Percentiles rank a stretch among this genome's conserved stretches.
phyloP scores from a whole-genome alignment of 2,113 vertebrate genomes.

The Camelus bactrianus region DNA sequence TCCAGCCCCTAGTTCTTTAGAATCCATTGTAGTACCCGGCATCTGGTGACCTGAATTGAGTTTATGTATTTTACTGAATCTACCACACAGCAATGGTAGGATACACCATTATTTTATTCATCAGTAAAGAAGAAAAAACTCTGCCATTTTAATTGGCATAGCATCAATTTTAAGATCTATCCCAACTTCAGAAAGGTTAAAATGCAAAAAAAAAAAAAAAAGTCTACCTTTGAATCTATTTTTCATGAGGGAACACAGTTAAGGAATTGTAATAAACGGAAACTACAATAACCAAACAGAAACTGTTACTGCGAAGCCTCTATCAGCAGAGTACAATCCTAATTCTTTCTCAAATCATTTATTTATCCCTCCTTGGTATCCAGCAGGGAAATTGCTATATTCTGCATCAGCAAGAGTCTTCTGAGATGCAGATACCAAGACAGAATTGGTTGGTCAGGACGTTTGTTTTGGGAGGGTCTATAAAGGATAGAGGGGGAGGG shows the following conservation, averaged over 20 bases:
- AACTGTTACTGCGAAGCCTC: not conserved
- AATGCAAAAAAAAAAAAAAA: not conserved
- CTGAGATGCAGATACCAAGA: slow-evolving; percentile 5
- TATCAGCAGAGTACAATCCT: not conserved
- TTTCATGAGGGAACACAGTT: not conserved
- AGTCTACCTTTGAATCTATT: not conserved
- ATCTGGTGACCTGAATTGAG: not conserved
- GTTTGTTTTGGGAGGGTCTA: not conserved
- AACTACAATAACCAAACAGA: not conserved
- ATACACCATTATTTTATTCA: not conserved
- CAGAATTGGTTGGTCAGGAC: not conserved
- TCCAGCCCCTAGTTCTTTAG: not conserved
- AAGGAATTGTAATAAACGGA: not conserved
- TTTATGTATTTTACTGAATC: not conserved
- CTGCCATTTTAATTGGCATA: not conserved
- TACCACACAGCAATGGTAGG: not conserved
- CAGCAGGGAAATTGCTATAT: not conserved
- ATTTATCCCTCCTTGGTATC: not conserved
- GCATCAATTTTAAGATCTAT: not conserved
- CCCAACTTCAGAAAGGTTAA: slow-evolving; percentile 23
- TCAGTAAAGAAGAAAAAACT: not conserved
- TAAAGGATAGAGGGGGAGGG: not conserved
- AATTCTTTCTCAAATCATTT: not conserved
- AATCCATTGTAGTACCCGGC: not conserved
- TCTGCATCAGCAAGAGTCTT: not conserved